Percentiles rank a stretch among this genome's conserved stretches.
These are phyloP conservation scores for Romanogobio albipinnatus DNA, from an alignment of 2,113 vertebrate species.

Conservation along the genomic window DNA sequence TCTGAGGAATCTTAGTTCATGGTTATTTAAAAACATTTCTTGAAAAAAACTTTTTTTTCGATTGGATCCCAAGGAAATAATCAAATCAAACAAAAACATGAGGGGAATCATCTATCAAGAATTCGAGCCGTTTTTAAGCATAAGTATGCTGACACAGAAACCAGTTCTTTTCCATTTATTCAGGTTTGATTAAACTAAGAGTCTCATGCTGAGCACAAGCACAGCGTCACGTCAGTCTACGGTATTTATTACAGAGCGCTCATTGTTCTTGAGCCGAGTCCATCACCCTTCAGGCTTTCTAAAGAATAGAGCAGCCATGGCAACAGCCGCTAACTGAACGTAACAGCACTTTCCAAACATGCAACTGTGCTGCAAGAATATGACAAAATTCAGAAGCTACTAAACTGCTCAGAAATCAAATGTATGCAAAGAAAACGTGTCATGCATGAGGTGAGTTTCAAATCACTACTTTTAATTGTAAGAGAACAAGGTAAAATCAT, in stretches of 20 bases:
- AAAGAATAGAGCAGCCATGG: slow-evolving; percentile 55
- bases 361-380: slow-evolving; percentile 28
- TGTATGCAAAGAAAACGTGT: neutral
- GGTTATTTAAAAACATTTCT: neutral
- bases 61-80: neutral
- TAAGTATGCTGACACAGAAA: neutral
- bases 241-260: slow-evolving; percentile 29
- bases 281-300: slow-evolving; percentile 41
- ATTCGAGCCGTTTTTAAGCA: neutral
- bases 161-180: neutral
- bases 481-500: neutral
- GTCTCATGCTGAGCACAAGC: slow-evolving; percentile 2
- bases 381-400: slow-evolving; percentile 32
- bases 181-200: neutral
- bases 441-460: slow-evolving; percentile 13
- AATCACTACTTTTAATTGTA: neutral
- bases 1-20: neutral
- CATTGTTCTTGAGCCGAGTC: slow-evolving; percentile 57
- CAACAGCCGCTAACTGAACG: slow-evolving; percentile 55
- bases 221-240: neutral
- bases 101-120: neutral
- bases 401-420: neutral
- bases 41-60: neutral
- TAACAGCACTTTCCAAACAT: slow-evolving; percentile 28
- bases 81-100: neutral